Base-by-base conservation (phyloP, 2,797 vertebrate genomes). In the Tragelaphus eurycerus region DNA sequence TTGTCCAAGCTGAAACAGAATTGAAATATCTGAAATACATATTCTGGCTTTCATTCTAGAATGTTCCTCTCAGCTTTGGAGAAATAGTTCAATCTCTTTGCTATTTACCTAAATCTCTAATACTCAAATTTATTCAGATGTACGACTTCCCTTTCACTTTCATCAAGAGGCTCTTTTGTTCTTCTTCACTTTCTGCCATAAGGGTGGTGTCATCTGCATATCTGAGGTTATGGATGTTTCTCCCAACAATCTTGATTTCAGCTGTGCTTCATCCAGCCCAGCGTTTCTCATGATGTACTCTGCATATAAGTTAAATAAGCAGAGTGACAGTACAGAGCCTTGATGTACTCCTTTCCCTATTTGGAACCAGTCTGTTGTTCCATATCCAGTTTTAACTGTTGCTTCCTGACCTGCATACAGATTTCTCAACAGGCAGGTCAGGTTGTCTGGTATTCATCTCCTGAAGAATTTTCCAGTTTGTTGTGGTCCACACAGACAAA, bases 101-200 rank as follows among this genome's bases (percentile, higher is more conserved):
- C 34, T 74, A 9, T 95, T 84, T 89, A 90, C 59, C 25, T 43
- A 60, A 55, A 62, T 31, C 12, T 71, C 19, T 92, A 86, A 85
- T 71, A 96, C 71, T 59, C 67, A 85, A 4, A 79, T 76, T 93
- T 31, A 64, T 93, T 92, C 38, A 62, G 50, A 95, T 89, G 89
- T 89, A 84, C 57, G 27, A 64, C 4, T 64, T 64, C 62, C 62
- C 31, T 64, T 64, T 64, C 31, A 64, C 31, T 64, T 34, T 64
- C 62, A 34, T 64, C 16, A 64, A 64, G 31, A n/a, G 31, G 62
- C 16, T 64, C 2, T 64, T 64, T 1, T 1, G 2, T 19, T n/a
- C 31, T 19, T 64, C 62, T 64, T 64, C 2, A 0, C 31, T 64
- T 64, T 64, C 31, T 64, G 62, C 31, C 62, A 34, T 64, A 19